Evolutionary conservation across 2,113 vertebrate species (phyloP).

Genomic region (Pterocles gutturalis): DNA sequence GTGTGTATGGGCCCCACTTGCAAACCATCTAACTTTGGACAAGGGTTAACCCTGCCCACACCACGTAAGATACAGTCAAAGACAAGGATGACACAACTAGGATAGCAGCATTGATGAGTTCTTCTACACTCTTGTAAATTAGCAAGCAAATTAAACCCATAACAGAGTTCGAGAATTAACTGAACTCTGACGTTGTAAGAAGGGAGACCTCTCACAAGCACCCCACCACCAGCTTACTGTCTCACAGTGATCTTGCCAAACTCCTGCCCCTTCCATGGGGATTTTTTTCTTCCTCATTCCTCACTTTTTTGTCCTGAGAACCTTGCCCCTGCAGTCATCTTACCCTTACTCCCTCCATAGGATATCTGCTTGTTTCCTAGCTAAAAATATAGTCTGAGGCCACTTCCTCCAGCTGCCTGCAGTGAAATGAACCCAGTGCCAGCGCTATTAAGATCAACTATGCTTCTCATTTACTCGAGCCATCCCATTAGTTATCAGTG

Average conservation of each 20-base stretch:
- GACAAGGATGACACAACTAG: background rate
- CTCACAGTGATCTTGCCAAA: background rate
- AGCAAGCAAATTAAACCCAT: background rate
- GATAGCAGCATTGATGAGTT: background rate
- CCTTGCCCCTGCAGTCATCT: background rate
- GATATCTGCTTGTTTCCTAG: background rate
- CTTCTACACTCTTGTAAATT: background rate
- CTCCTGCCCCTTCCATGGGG: background rate
- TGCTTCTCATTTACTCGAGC: constrained; percentile 50
- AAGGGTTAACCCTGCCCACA: background rate
- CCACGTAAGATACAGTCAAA: background rate
- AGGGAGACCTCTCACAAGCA: background rate
- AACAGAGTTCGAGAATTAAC: background rate
- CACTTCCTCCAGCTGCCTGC: constrained; percentile 32
- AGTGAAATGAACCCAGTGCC: constrained; percentile 27
- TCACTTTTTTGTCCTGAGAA: background rate
- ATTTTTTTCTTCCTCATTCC: background rate
- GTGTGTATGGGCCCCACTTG: background rate
- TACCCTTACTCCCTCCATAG: background rate
- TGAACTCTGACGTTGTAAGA: background rate
- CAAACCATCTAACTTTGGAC: background rate
- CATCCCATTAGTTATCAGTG: constrained; percentile 63
- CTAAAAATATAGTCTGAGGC: background rate
- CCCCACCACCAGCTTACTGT: background rate
- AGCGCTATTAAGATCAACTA: constrained; percentile 58